Percentiles rank a stretch among this genome's conserved stretches.
phyloP scores from a whole-genome alignment of 2,797 vertebrate species.

The Mormyrus hasselquistii region DNA sequence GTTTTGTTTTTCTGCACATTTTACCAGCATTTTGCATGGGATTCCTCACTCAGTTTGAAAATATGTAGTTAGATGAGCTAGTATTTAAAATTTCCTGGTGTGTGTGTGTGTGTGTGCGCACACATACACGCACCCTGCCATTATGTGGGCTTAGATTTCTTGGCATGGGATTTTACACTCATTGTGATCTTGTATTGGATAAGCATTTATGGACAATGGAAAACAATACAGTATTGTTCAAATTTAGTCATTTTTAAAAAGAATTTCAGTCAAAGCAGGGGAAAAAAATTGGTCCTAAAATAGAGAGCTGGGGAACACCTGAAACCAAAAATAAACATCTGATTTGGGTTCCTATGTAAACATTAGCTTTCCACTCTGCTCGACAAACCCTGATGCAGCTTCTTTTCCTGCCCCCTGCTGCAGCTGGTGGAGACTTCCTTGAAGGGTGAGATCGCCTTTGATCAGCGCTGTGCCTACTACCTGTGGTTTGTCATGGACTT shows the following conservation, averaged over 20 bases:
- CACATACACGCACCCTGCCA: not conserved
- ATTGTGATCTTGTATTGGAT: not conserved
- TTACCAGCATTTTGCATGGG: not conserved
- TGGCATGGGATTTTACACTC: not conserved
- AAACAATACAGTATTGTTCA: not conserved
- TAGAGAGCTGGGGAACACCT: not conserved
- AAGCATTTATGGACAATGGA: not conserved
- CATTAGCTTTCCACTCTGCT: not conserved
- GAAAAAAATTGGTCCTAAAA: not conserved
- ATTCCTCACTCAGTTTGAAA: not conserved
- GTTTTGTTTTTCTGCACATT: not conserved
- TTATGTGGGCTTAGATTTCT: not conserved
- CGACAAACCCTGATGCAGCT: not conserved
- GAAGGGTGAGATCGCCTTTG: constrained; percentile 92
- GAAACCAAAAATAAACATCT: not conserved
- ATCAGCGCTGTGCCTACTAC: constrained; percentile 88
- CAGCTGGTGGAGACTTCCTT: constrained; percentile 84
- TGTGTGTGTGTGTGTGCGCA: not conserved
- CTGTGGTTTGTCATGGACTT: constrained; percentile 99
- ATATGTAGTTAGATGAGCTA: not conserved
- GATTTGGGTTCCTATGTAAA: not conserved
- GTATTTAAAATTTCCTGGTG: not conserved
- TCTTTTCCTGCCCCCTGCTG: constrained; percentile 33
- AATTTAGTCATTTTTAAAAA: not conserved
- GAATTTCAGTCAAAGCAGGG: not conserved